These are phyloP conservation scores for Cuculus canorus DNA, from an alignment of 2,797 vertebrate genomes.

Conservation along the genomic window DNA sequence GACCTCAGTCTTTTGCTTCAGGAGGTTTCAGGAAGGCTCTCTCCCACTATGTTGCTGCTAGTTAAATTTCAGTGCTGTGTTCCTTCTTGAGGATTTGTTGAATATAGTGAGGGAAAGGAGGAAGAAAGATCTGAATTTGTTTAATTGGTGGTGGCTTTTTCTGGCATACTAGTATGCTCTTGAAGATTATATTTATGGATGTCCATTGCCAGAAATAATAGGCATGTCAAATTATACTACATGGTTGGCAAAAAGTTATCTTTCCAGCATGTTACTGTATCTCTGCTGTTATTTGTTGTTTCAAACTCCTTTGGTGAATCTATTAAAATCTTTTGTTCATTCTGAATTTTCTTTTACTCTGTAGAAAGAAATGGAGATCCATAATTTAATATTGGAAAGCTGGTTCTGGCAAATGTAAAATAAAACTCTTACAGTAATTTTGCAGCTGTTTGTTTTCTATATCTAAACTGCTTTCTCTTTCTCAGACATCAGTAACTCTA, in stretches of 20 bases:
- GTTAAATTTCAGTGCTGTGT: not conserved
- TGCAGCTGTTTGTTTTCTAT: slow-evolving; percentile 45
- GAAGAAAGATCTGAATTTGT: not conserved
- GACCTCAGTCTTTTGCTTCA: not conserved
- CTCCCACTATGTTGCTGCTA: not conserved
- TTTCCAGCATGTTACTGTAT: slow-evolving; percentile 43
- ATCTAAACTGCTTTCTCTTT: slow-evolving; percentile 1
- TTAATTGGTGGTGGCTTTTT: slow-evolving; percentile 1
- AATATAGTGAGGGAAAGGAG: not conserved
- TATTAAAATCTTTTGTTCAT: not conserved
- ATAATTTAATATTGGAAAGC: slow-evolving; percentile 56
- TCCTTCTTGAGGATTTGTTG: slow-evolving; percentile 3
- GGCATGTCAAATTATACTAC: slow-evolving; percentile 46
- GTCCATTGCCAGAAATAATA: slow-evolving; percentile 64
- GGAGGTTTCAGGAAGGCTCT: not conserved
- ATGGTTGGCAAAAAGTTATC: slow-evolving; percentile 59
- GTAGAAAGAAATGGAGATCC: not conserved
- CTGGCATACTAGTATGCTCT: slow-evolving; percentile 17
- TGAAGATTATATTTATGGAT: slow-evolving; percentile 20
- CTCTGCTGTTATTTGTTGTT: not conserved
- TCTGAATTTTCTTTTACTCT: slow-evolving; percentile 26
- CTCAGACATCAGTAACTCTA: not conserved
- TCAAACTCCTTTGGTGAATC: slow-evolving; percentile 28
- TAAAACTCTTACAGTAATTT: slow-evolving; percentile 35
- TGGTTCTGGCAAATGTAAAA: slow-evolving; percentile 49